Conservation (phyloP, 2,113 vertebrate genomes). For the Indri indri region DNA sequence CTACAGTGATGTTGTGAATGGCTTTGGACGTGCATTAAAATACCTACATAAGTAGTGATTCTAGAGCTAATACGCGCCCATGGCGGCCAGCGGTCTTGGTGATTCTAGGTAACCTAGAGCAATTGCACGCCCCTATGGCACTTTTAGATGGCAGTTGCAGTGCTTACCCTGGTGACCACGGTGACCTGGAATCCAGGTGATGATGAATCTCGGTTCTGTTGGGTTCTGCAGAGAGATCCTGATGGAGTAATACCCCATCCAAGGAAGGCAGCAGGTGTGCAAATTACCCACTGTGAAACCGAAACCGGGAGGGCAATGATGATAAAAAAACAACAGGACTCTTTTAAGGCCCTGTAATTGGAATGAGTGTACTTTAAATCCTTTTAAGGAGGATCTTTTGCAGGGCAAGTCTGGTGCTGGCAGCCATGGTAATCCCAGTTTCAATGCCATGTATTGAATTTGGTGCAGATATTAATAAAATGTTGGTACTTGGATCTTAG, state of each 20-base stretch:
- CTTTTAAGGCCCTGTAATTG: background rate
- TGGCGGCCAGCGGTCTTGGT: background rate
- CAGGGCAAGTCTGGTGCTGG: background rate
- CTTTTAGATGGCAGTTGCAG: background rate
- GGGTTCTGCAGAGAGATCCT: background rate
- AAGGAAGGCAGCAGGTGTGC: background rate
- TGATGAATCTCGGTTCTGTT: background rate
- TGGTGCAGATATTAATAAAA: too few species aligned
- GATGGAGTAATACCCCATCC: background rate
- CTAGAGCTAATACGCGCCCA: background rate
- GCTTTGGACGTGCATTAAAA: background rate
- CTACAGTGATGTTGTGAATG: background rate
- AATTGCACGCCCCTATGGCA: fast-evolving
- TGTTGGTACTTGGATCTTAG: background rate
- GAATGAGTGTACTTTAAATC: background rate
- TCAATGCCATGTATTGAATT: background rate
- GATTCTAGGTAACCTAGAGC: background rate
- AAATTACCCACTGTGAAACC: background rate
- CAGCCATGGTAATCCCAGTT: background rate
- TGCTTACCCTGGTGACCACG: fast-evolving
- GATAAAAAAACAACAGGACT: background rate
- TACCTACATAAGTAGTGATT: background rate
- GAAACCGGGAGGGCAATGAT: background rate
- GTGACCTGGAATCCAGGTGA: background rate
- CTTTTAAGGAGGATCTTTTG: background rate